Conservation (phyloP, 2,113 vertebrate genomes). For the Myiagra hebetior region DNA sequence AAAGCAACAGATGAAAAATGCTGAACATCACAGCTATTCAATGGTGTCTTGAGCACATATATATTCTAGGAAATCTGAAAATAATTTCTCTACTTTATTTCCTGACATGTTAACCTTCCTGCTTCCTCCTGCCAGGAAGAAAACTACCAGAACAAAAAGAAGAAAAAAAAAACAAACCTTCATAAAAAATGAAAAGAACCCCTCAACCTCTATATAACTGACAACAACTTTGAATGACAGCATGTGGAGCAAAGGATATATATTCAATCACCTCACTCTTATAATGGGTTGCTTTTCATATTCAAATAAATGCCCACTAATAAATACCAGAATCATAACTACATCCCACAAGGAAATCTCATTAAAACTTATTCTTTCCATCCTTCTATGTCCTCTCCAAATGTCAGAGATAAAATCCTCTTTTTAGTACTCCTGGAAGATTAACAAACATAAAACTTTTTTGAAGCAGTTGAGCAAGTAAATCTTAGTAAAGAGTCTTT, state of each 20-base stretch:
- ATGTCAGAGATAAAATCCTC: constrained; percentile 23
- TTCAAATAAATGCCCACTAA: constrained; percentile 43
- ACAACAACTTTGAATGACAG: constrained; percentile 33
- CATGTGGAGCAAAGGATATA: background rate
- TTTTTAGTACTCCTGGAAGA: constrained; percentile 4
- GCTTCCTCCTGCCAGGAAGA: background rate
- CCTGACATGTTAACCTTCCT: background rate
- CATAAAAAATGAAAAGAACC: background rate
- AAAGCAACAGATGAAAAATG: background rate
- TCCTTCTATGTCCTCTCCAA: constrained; percentile 5
- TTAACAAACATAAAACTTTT: background rate
- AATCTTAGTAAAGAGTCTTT: background rate
- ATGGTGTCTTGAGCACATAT: background rate
- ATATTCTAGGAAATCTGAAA: background rate
- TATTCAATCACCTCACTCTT: constrained; percentile 10
- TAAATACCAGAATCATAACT: constrained; percentile 47
- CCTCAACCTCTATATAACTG: background rate
- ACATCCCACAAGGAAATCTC: constrained; percentile 38
- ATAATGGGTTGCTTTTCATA: constrained; percentile 10
- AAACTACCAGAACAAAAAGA: background rate
- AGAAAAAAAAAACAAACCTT: accelerated
- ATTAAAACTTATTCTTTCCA: constrained; percentile 26
- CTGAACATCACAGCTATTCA: background rate
- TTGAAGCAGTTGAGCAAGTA: background rate
- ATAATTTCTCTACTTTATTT: background rate